A percentile compares a stretch with the other conserved stretches of the same genome.
phyloP scores from a whole-genome alignment of 2,888 invertebrate species.

The Plebejus melissa region DNA sequence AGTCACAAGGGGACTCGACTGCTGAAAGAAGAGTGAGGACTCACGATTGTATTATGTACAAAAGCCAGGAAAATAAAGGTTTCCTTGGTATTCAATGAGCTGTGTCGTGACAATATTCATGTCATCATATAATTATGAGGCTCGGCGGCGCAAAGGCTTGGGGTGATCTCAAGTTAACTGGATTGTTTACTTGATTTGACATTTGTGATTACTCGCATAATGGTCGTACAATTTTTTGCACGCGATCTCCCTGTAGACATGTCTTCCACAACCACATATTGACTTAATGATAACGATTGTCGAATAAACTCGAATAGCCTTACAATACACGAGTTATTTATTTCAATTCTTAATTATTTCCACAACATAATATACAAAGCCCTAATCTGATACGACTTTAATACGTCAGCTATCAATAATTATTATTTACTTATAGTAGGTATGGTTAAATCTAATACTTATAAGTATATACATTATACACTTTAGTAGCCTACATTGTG shows the following conservation, averaged over 20 bases:
- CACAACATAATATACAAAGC: too few species aligned
- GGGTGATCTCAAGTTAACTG: constrained; percentile 25
- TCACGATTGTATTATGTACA: constrained; percentile 7
- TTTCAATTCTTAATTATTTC: too few species aligned
- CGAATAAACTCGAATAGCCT: background rate
- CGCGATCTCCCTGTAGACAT: constrained; percentile 6
- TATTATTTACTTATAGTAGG: too few species aligned
- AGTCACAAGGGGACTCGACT: background rate
- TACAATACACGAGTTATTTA: background rate
- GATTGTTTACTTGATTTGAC: constrained; percentile 23
- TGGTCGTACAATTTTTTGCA: constrained; percentile 24
- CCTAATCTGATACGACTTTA: too few species aligned
- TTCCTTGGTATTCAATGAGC: constrained; percentile 23
- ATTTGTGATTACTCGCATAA: constrained; percentile 27
- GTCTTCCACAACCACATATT: background rate
- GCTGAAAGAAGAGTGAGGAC: constrained; percentile 19
- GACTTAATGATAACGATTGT: background rate
- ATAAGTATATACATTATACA: background rate
- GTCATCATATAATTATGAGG: constrained; percentile 24
- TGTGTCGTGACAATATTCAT: constrained; percentile 23
- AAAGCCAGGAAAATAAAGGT: constrained; percentile 17
- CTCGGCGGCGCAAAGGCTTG: constrained; percentile 21
- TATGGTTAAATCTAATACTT: background rate
- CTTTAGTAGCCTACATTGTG: background rate
- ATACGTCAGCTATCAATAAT: too few species aligned